These are phyloP conservation scores for Australoheros scitulus DNA, from an alignment of 2,113 vertebrate genomes.

Conservation along the genomic window DNA sequence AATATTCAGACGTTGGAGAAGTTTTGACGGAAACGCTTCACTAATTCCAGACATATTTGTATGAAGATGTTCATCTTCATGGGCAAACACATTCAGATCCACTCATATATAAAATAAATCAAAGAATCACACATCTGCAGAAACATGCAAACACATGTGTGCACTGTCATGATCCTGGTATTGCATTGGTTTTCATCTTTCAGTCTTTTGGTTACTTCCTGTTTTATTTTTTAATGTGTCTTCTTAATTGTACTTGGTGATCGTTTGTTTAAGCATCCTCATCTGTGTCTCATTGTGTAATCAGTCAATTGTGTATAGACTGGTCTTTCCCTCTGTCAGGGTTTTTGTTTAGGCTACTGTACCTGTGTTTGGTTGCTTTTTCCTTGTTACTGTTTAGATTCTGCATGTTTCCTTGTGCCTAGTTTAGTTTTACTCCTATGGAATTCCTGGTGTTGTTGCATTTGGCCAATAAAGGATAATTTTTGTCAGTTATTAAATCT, in stretches of 20 bases:
- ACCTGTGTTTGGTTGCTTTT: background rate
- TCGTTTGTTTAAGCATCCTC: background rate
- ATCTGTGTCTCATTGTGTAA: background rate
- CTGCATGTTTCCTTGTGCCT: background rate
- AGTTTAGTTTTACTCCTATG: background rate
- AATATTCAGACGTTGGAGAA: background rate
- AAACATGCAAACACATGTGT: background rate
- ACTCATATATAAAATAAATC: background rate
- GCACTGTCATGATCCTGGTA: background rate
- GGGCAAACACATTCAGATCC: background rate
- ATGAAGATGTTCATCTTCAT: background rate
- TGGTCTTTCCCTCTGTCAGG: background rate
- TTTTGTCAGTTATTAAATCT: background rate
- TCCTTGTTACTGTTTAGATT: background rate
- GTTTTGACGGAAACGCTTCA: background rate
- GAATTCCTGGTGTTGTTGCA: background rate
- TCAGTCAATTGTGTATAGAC: background rate
- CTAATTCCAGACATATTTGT: background rate
- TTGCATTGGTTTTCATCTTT: background rate
- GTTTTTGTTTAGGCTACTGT: background rate
- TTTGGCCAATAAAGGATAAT: background rate
- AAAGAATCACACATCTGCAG: background rate
- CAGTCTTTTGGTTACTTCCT: background rate
- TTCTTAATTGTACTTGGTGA: background rate
- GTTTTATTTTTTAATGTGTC: background rate